Percentiles rank a stretch among this genome's conserved stretches.
These are phyloP conservation scores for Phaethon lepturus DNA, from an alignment of 2,113 vertebrate species.

Conservation along the genomic window DNA sequence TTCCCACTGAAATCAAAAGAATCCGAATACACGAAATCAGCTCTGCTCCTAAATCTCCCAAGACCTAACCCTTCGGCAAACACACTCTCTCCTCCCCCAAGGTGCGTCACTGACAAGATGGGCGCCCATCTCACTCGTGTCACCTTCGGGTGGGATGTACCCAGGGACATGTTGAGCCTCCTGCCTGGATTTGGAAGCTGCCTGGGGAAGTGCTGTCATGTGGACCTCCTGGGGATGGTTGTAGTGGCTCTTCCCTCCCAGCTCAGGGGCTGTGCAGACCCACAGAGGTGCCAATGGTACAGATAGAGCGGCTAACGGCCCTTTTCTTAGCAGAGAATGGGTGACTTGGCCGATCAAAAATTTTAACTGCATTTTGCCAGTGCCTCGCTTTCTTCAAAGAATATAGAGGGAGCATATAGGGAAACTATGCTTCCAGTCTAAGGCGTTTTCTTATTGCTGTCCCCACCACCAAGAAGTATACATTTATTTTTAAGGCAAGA, in stretches of 20 bases:
- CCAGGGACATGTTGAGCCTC: background rate
- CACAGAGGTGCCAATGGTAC: background rate
- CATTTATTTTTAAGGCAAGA: background rate
- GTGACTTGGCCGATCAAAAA: background rate
- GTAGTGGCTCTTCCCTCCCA: fast-evolving
- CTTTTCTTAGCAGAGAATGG: background rate
- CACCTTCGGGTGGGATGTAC: background rate
- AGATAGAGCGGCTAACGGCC: background rate
- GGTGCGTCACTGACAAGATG: background rate
- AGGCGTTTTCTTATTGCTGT: background rate
- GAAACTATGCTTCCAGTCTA: background rate
- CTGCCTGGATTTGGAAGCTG: background rate
- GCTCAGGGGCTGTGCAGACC: background rate
- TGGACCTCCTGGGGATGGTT: background rate
- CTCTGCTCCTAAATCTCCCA: background rate
- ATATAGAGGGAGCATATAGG: background rate
- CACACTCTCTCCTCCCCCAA: background rate
- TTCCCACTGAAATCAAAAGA: background rate
- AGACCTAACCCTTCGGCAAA: background rate
- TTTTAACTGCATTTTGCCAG: background rate
- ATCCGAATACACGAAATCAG: background rate
- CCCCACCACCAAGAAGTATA: background rate
- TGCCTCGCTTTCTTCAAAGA: background rate
- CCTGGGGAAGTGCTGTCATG: fast-evolving
- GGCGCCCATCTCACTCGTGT: background rate